Conservation (phyloP, 1,140 invertebrate genomes). For the Heliconius melpomene region DNA sequence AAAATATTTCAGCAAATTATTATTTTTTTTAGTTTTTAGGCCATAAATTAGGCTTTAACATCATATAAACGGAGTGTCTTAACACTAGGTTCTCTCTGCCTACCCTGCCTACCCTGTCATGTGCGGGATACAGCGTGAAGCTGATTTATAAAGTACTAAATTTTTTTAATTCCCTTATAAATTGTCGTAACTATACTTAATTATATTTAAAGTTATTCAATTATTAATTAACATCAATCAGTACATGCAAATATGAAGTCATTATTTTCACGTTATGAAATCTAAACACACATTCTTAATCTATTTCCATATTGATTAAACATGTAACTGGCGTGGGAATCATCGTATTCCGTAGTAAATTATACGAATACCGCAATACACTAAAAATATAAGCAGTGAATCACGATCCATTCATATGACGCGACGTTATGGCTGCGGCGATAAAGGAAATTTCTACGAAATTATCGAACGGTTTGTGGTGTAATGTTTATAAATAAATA, state of each 20-base stretch:
- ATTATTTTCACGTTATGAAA: constrained; percentile 21
- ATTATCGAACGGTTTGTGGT: constrained; percentile 41
- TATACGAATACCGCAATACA: constrained; percentile 59
- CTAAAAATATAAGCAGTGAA: constrained; percentile 73
- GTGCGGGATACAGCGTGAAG: too few relatives aligned
- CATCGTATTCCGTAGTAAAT: constrained; percentile 73
- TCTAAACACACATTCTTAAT: constrained; percentile 4
- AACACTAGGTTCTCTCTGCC: too few relatives aligned
- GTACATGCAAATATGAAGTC: neutral
- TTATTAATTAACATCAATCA: too few relatives aligned
- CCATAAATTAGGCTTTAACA: too few relatives aligned
- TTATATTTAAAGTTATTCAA: too few relatives aligned
- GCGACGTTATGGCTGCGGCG: constrained; percentile 52
- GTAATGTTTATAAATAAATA: constrained; percentile 7
- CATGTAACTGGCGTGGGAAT: constrained; percentile 55
- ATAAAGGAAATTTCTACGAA: constrained; percentile 59
- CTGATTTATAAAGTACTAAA: too few relatives aligned
- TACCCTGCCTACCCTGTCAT: too few relatives aligned
- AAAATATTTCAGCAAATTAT: too few relatives aligned
- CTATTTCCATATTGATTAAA: constrained; percentile 42
- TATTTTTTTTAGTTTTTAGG: too few relatives aligned
- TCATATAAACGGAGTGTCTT: too few relatives aligned
- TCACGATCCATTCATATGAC: constrained; percentile 71
- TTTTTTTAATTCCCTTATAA: neutral
- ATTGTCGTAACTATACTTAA: neutral